phyloP scores from a whole-genome alignment of 2,888 invertebrate species.

The Altica lythri region DNA sequence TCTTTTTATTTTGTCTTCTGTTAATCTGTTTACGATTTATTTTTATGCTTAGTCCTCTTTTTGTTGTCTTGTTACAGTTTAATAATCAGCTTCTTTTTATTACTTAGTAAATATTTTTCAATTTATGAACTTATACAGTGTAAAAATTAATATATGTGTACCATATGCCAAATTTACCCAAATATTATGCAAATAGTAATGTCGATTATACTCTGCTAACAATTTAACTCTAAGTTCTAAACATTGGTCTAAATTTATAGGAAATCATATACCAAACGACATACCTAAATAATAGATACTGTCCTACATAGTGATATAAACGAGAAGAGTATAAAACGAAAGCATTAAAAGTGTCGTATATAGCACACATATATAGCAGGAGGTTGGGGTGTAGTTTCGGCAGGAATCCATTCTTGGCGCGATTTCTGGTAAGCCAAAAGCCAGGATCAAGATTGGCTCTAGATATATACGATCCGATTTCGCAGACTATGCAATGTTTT shows the following conservation, averaged over 20 bases:
- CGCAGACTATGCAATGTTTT: slow-evolving; percentile 54
- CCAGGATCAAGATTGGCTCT: slow-evolving; percentile 55
- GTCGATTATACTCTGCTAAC: not conserved
- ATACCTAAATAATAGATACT: too few species aligned
- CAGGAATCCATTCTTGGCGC: slow-evolving; percentile 46
- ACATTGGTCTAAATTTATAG: too few species aligned
- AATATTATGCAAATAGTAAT: too few species aligned
- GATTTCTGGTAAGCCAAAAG: slow-evolving; percentile 59
- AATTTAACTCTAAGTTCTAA: not conserved
- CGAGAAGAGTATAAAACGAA: slow-evolving; percentile 30
- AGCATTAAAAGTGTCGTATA: slow-evolving; percentile 36
- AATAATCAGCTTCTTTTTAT: too few species aligned
- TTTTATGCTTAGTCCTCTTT: too few species aligned
- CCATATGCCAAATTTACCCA: too few species aligned
- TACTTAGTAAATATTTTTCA: too few species aligned
- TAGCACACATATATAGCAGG: slow-evolving; percentile 24
- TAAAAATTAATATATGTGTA: too few species aligned
- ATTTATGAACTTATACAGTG: too few species aligned
- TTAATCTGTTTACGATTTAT: too few species aligned
- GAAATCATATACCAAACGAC: slow-evolving; percentile 10
- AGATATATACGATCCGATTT: slow-evolving; percentile 53
- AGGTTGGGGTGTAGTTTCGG: slow-evolving; percentile 34
- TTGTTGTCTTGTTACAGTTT: too few species aligned
- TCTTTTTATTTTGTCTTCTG: too few species aligned
- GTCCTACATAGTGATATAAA: slow-evolving; percentile 14